Conservation (phyloP, 2,888 invertebrate genomes). For the Thera obeliscata region DNA sequence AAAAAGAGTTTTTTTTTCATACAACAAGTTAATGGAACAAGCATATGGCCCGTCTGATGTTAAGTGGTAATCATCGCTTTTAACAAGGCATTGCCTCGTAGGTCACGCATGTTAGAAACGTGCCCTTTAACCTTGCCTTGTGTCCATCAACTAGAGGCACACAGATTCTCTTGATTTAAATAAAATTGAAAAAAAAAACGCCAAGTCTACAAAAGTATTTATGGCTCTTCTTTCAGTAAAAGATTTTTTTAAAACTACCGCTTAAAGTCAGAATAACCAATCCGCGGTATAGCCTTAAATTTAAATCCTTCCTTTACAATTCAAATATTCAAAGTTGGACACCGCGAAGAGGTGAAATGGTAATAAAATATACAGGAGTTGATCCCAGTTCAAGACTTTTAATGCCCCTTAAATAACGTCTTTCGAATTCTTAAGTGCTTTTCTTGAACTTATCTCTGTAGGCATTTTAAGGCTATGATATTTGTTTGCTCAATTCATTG, state of each 20-base stretch:
- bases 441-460: conserved; percentile 20
- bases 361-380: conserved; percentile 61
- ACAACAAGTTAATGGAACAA: too few species aligned
- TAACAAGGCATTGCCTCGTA: too few species aligned
- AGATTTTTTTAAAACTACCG: conserved; percentile 11
- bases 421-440: conserved; percentile 24
- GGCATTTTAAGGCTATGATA: conserved; percentile 10
- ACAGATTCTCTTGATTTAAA: too few species aligned
- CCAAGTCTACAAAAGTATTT: too few species aligned
- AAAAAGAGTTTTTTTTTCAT: too few species aligned
- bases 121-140: too few species aligned
- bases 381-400: conserved; percentile 58
- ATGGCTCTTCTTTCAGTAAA: neutral
- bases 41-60: too few species aligned
- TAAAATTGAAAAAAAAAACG: neutral
- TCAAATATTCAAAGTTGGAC: conserved; percentile 63
- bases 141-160: too few species aligned
- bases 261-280: conserved; percentile 45
- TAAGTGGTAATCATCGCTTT: too few species aligned
- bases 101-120: too few species aligned
- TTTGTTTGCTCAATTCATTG: neutral
- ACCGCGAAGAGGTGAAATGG: conserved; percentile 57
- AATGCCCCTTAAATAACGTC: conserved; percentile 51
- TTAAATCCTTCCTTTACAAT: conserved; percentile 66
- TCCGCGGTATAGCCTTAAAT: conserved; percentile 56